A percentile compares a stretch with the other conserved stretches of the same genome.
Evolutionary conservation across 2,888 invertebrate genomes (phyloP).

Genomic region (Argyresthia albistria): DNA sequence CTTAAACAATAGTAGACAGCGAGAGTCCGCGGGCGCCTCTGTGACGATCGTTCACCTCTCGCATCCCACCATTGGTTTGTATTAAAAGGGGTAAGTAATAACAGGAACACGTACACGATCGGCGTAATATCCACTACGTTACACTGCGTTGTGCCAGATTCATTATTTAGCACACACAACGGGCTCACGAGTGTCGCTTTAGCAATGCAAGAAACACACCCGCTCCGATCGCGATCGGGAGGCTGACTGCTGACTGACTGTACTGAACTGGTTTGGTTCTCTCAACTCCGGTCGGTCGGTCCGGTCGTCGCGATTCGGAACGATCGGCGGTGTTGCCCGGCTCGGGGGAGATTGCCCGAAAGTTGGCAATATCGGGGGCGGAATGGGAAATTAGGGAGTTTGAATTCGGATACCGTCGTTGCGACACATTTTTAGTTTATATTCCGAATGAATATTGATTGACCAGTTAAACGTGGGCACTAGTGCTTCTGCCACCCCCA

Average conservation of each 20-base stretch:
- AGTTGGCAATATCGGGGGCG: constrained; percentile 14
- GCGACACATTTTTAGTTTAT: no score
- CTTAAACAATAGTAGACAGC: constrained; percentile 68
- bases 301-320: constrained; percentile 29
- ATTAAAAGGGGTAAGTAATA: constrained; percentile 17
- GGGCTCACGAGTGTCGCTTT: constrained; percentile 40
- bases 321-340: constrained; percentile 38
- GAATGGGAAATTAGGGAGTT: no score
- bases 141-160: constrained; percentile 48
- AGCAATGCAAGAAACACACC: constrained; percentile 30
- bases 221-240: constrained; percentile 55
- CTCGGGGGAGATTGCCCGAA: constrained; percentile 26
- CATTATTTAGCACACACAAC: constrained; percentile 43
- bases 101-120: constrained; percentile 33
- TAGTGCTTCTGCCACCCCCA: no score
- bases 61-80: constrained; percentile 44
- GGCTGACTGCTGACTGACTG: constrained; percentile 48
- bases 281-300: constrained; percentile 29
- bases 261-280: constrained; percentile 20
- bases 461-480: no score
- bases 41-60: constrained; percentile 69
- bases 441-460: no score
- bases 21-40: constrained; percentile 62
- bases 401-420: no score
- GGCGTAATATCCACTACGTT: constrained; percentile 47